A percentile compares a stretch with the other conserved stretches of the same genome.
Conservation (phyloP, 2,113 vertebrate genomes). For the Tympanuchus pallidicinctus region DNA sequence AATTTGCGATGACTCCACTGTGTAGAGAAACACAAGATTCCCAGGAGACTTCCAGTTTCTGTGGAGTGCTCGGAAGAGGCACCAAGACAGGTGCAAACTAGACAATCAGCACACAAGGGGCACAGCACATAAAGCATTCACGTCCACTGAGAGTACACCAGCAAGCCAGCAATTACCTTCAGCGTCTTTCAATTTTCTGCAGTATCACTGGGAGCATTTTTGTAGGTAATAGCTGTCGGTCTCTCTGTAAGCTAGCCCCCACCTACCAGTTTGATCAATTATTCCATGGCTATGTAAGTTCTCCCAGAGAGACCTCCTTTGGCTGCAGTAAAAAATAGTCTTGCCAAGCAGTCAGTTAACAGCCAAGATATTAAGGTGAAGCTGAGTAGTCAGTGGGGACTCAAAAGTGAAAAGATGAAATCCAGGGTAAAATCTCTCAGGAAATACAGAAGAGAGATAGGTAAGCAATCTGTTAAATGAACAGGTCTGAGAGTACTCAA, state of each 20-base stretch:
- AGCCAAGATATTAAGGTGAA: not conserved
- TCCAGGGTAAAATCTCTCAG: not conserved
- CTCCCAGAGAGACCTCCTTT: not conserved
- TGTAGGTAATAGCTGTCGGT: not conserved
- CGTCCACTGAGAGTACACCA: not conserved
- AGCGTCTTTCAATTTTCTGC: not conserved
- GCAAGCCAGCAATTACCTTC: not conserved
- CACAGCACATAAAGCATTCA: not conserved
- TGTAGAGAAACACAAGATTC: not conserved
- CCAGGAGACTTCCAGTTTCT: not conserved
- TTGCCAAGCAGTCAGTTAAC: not conserved
- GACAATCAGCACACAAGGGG: not conserved
- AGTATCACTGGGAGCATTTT: not conserved
- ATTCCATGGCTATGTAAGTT: not conserved
- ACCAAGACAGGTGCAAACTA: not conserved
- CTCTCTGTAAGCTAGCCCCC: not conserved
- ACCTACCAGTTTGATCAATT: not conserved
- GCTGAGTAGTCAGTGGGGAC: not conserved
- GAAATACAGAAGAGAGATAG: conserved; percentile 7
- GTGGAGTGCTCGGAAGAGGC: not conserved
- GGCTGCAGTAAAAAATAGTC: not conserved
- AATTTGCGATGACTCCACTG: not conserved
- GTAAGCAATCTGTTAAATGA: not conserved
- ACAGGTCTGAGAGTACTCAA: not conserved
- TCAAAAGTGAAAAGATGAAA: not conserved